Evolutionary conservation across 2,888 invertebrate species (phyloP).

Genomic region (Chromoteleia sp.): DNA sequence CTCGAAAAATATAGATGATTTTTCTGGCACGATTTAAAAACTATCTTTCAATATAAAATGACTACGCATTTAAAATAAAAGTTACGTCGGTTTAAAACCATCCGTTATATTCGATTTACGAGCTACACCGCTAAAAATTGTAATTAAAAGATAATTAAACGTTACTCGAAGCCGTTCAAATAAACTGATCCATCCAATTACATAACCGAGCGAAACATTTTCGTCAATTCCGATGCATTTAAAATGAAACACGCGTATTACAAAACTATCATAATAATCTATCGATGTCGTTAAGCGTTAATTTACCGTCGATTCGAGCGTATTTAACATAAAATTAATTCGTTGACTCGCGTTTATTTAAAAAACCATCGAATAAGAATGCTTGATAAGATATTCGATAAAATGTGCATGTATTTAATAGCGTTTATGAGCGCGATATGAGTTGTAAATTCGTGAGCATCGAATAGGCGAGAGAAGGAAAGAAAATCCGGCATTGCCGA

Average conservation of each 20-base stretch:
- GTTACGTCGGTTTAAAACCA: too few species aligned
- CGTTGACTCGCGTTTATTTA: constrained; percentile 28
- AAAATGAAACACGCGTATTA: constrained; percentile 13
- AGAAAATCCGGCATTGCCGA: constrained; percentile 38
- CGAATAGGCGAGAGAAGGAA: constrained; percentile 33
- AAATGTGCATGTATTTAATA: constrained; percentile 45
- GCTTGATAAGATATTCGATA: constrained; percentile 52
- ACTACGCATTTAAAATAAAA: too few species aligned
- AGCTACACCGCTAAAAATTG: neutral
- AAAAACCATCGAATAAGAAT: constrained; percentile 41
- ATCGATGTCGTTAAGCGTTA: constrained; percentile 29
- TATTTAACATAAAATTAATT: constrained; percentile 47
- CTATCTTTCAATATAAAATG: too few species aligned
- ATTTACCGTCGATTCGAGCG: constrained; percentile 25
- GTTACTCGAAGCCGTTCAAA: neutral
- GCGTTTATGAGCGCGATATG: constrained; percentile 61
- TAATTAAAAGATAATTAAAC: neutral
- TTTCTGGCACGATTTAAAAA: too few species aligned
- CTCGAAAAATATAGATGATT: too few species aligned
- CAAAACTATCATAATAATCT: constrained; percentile 32
- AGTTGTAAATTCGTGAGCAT: constrained; percentile 49
- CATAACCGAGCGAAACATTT: constrained; percentile 2
- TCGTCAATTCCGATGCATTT: constrained; percentile 21
- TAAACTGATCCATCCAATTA: neutral
- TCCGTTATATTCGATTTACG: too few species aligned